Evolutionary conservation across 2,113 vertebrate species (phyloP).

Genomic region (Varanus komodoensis): DNA sequence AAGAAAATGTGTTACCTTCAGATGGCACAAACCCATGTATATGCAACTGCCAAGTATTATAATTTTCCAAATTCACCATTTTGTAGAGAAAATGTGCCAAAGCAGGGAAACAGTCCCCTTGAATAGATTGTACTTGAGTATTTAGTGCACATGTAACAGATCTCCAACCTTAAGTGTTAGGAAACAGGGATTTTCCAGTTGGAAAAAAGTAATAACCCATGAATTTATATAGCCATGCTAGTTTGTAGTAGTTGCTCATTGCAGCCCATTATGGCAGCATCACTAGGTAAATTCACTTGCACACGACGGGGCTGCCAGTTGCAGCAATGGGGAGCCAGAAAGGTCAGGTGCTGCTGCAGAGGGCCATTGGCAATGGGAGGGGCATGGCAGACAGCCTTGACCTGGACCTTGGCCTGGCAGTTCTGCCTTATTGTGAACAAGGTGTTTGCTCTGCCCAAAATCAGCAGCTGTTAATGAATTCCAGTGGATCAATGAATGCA

Average conservation of each 20-base stretch:
- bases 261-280: background rate
- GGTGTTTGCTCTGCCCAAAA: background rate
- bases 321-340: background rate
- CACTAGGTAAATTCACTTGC: background rate
- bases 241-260: background rate
- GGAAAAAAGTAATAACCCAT: background rate
- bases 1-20: too few relatives aligned
- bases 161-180: background rate
- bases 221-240: background rate
- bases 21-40: background rate
- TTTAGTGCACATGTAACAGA: background rate
- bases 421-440: too few relatives aligned
- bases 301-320: background rate
- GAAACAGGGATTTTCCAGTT: background rate
- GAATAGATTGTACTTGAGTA: background rate
- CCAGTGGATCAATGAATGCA: background rate
- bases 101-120: background rate
- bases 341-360: too few relatives aligned
- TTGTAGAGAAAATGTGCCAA: background rate
- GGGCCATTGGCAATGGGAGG: too few relatives aligned
- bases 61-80: background rate
- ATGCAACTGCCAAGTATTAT: background rate
- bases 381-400: background rate
- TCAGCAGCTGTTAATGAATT: too few relatives aligned
- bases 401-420: background rate